Percentiles rank a stretch among this genome's conserved stretches.
Conservation (phyloP, 2,113 vertebrate genomes). For the Platichthys stellatus region DNA sequence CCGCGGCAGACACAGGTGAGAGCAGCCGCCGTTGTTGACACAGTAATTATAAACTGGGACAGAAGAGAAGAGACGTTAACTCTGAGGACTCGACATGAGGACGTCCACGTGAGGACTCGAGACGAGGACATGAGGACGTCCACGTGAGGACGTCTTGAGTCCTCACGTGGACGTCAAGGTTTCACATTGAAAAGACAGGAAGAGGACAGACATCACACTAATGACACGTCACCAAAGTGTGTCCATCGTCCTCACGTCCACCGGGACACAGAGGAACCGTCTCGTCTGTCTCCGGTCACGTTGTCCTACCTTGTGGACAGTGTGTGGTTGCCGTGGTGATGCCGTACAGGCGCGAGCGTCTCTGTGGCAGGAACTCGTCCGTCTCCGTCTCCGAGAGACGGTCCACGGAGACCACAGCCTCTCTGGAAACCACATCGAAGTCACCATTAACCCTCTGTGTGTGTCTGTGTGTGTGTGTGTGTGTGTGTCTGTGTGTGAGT, state of each 20-base stretch:
- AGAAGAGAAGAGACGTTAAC: background rate
- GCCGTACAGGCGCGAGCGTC: constrained; percentile 89
- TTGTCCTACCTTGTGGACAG: constrained; percentile 56
- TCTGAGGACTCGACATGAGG: no score
- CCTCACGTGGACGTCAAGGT: no score
- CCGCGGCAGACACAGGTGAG: constrained; percentile 92
- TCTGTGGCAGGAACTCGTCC: constrained; percentile 89
- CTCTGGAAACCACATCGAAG: constrained; percentile 72
- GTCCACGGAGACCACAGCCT: constrained; percentile 88
- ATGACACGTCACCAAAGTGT: no score
- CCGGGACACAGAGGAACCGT: no score
- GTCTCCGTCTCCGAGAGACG: constrained; percentile 80
- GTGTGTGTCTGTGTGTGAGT: no score
- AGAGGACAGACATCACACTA: no score
- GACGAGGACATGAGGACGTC: no score
- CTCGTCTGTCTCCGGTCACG: background rate
- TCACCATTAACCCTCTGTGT: background rate
- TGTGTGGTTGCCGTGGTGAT: constrained; percentile 75
- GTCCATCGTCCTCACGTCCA: no score
- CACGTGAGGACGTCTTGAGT: no score
- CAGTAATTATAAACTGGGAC: constrained; percentile 90
- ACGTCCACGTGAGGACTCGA: no score
- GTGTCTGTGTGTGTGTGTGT: background rate
- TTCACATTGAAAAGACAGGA: no score
- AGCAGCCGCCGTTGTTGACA: constrained; percentile 90